Percentiles rank a stretch among this genome's conserved stretches.
Evolutionary conservation across 1,140 invertebrate species (phyloP).

Genomic region (Sycophaga agraensis): DNA sequence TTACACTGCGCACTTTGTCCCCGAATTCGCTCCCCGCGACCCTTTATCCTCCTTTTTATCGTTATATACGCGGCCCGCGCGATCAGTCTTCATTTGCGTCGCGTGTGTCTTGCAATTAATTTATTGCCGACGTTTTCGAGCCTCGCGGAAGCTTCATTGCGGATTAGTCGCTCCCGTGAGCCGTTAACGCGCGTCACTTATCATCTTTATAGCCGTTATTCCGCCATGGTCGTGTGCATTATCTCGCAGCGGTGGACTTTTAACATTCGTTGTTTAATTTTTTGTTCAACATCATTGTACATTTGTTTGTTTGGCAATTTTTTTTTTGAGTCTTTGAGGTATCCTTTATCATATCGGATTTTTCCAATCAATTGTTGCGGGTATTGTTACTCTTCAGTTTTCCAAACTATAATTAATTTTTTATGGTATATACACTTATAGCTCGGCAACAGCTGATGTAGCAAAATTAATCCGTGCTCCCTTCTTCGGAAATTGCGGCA

Average conservation of each 20-base stretch:
- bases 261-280: conserved; percentile 18
- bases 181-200: conserved; percentile 21
- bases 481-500: too few species aligned
- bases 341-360: too few species aligned
- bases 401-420: too few species aligned
- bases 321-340: too few species aligned
- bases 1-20: not conserved
- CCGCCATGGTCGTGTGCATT: not conserved
- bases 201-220: conserved; percentile 20
- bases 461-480: too few species aligned
- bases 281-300: too few species aligned
- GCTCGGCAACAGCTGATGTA: too few species aligned
- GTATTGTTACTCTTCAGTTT: too few species aligned
- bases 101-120: conserved; percentile 23
- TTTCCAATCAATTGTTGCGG: too few species aligned
- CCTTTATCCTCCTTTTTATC: not conserved
- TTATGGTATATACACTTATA: too few species aligned
- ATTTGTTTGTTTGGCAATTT: too few species aligned
- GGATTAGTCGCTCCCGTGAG: conserved; percentile 21
- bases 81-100: conserved; percentile 23
- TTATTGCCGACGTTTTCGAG: conserved; percentile 26
- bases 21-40: conserved; percentile 16
- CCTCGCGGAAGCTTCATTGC: conserved; percentile 16
- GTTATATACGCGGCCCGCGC: not conserved
- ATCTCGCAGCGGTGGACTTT: conserved; percentile 9